Conservation (phyloP, 2,888 invertebrate species). For the Clanis bilineata region DNA sequence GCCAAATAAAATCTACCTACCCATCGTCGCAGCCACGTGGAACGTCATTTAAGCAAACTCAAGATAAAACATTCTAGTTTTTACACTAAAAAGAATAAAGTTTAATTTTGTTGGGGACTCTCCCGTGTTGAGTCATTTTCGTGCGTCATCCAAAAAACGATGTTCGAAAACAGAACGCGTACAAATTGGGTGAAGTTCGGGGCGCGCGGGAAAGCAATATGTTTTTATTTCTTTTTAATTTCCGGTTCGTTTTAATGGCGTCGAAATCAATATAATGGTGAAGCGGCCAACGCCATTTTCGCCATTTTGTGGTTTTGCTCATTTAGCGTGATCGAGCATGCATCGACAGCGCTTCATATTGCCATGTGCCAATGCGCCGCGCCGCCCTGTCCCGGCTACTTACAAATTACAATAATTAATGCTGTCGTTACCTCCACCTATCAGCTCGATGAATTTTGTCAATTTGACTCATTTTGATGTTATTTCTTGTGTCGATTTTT, state of each 20-base stretch:
- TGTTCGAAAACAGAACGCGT: constrained; percentile 72
- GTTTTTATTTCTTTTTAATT: constrained; percentile 82
- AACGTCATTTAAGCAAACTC: constrained; percentile 35
- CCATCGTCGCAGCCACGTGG: constrained; percentile 46
- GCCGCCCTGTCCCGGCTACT: constrained; percentile 25
- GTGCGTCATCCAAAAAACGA: constrained; percentile 44
- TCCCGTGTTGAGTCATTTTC: constrained; percentile 42
- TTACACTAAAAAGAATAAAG: constrained; percentile 26
- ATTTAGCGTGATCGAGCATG: constrained; percentile 70
- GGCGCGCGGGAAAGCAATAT: constrained; percentile 79
- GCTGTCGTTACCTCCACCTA: constrained; percentile 50
- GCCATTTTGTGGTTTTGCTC: constrained; percentile 77
- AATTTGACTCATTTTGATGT: constrained; percentile 11
- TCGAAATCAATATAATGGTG: constrained; percentile 81
- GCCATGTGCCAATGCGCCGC: too few species aligned
- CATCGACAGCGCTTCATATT: constrained; percentile 37
- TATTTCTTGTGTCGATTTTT: constrained; percentile 1
- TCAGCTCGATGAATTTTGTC: constrained; percentile 5
- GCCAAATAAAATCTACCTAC: constrained; percentile 80
- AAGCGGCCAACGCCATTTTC: constrained; percentile 71
- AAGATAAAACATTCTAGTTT: constrained; percentile 11
- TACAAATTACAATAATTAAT: constrained; percentile 56
- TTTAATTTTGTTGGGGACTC: constrained; percentile 29
- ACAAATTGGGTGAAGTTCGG: constrained; percentile 79
- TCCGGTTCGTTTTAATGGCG: constrained; percentile 80